These are phyloP conservation scores for Botia kubotai DNA, from an alignment of 2,797 vertebrate species.

Conservation along the genomic window DNA sequence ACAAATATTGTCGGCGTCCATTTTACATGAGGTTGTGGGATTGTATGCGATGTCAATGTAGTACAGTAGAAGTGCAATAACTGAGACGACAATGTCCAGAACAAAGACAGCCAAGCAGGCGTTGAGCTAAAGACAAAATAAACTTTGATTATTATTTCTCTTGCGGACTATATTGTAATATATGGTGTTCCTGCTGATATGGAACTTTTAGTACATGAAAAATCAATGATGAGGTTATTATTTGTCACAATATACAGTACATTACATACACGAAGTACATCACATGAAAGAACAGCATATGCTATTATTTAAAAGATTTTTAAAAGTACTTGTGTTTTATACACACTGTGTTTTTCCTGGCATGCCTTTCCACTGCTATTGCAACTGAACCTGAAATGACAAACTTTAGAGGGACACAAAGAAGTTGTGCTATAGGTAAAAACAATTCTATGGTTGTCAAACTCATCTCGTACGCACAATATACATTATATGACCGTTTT, in stretches of 20 bases:
- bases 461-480: background rate
- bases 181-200: background rate
- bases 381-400: conserved; percentile 69
- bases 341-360: conserved; percentile 72
- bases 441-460: background rate
- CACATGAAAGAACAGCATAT: background rate
- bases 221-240: background rate
- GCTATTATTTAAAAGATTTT: background rate
- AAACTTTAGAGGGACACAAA: conserved; percentile 66
- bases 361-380: conserved; percentile 71
- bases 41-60: conserved; percentile 67
- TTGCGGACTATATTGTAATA: background rate
- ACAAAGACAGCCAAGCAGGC: conserved; percentile 62
- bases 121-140: conserved; percentile 61
- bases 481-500: background rate
- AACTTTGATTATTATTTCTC: background rate
- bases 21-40: conserved; percentile 39
- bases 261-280: too few relatives aligned
- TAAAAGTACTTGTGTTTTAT: background rate
- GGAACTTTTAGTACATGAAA: background rate
- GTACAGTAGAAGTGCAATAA: conserved; percentile 72
- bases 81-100: conserved; percentile 61
- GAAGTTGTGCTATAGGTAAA: background rate
- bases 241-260: too few relatives aligned
- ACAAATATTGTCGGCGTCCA: rapidly evolving